These are phyloP conservation scores for Gymnogyps californianus DNA, from an alignment of 2,113 vertebrate genomes.

Conservation along the genomic window DNA sequence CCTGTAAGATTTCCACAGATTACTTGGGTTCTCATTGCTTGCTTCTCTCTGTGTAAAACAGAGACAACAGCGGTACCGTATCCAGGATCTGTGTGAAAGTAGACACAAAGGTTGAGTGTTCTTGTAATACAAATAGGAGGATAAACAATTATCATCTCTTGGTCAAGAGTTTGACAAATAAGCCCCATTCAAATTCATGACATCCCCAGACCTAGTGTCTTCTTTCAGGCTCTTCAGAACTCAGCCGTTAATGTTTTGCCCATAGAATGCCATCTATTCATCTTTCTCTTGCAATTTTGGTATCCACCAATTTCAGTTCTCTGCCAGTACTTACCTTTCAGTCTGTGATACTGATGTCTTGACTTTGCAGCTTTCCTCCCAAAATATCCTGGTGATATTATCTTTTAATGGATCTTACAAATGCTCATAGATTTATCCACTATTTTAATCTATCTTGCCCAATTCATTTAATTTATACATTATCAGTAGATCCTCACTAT, in stretches of 20 bases:
- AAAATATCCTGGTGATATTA: background rate
- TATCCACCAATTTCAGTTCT: background rate
- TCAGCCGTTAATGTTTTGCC: rapidly evolving
- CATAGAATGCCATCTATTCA: background rate
- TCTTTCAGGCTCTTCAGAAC: background rate
- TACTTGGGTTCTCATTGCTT: background rate
- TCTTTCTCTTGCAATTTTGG: background rate
- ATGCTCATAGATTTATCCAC: background rate
- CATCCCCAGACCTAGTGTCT: background rate
- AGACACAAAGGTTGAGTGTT: background rate
- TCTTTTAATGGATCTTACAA: background rate
- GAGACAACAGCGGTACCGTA: background rate
- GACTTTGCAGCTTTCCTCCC: background rate
- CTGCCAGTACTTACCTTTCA: background rate
- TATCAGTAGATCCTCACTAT: background rate
- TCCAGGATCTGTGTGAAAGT: background rate
- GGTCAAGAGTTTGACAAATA: background rate
- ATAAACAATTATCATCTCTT: background rate
- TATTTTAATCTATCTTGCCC: background rate
- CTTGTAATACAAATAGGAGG: background rate
- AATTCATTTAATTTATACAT: background rate
- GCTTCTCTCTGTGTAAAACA: background rate
- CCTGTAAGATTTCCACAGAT: background rate
- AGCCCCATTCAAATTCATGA: background rate
- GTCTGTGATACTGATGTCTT: background rate